phyloP scores from a whole-genome alignment of 2,797 vertebrate species.

The Lithobates pipiens region DNA sequence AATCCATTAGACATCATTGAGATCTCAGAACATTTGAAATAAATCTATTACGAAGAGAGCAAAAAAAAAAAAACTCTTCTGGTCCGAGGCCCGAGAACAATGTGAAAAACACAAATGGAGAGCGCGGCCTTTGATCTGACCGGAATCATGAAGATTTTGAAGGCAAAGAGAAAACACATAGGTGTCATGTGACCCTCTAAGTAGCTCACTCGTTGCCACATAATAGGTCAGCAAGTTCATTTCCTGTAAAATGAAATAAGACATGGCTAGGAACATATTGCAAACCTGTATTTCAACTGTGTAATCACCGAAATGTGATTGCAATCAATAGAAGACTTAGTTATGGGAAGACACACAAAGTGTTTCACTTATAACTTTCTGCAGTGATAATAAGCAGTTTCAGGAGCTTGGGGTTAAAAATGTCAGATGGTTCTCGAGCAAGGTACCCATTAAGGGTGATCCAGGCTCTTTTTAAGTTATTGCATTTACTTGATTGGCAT shows the following conservation, averaged over 20 bases:
- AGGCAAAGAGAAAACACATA: slow-evolving; percentile 19
- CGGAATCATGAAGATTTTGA: slow-evolving; percentile 2
- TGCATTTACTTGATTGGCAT: background rate
- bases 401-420: background rate
- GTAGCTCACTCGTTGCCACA: slow-evolving; percentile 18
- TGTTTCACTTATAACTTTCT: background rate
- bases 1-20: slow-evolving; percentile 10
- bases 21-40: slow-evolving; percentile 18
- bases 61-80: background rate
- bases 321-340: background rate
- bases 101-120: background rate
- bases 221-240: slow-evolving; percentile 23
- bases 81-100: background rate
- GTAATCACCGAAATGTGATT: slow-evolving; percentile 13
- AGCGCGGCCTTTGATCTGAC: background rate
- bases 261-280: background rate
- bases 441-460: background rate
- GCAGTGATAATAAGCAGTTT: background rate
- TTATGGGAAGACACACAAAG: background rate
- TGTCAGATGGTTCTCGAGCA: background rate
- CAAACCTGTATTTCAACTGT: slow-evolving; percentile 33
- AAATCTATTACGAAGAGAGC: slow-evolving; percentile 3
- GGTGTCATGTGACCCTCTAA: background rate
- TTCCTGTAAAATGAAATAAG: slow-evolving; percentile 45
- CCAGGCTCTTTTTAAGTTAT: background rate